phyloP scores from a whole-genome alignment of 2,113 vertebrate species.

The Aegotheles bennettii region DNA sequence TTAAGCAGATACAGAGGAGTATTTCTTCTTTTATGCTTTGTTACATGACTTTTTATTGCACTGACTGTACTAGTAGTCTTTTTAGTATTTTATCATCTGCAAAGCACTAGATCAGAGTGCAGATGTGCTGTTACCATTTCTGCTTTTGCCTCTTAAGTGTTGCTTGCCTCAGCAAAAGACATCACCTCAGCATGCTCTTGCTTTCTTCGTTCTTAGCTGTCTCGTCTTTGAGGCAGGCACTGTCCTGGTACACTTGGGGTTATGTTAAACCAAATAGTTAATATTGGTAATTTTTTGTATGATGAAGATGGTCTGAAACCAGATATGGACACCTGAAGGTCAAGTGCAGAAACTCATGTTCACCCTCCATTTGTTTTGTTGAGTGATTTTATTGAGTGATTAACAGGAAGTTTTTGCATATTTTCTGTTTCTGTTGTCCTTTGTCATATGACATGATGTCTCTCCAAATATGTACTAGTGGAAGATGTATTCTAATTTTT shows the following conservation, averaged over 20 bases:
- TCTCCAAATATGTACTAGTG: neutral
- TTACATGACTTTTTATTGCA: neutral
- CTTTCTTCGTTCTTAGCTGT: neutral
- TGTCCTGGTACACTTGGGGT: neutral
- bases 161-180: neutral
- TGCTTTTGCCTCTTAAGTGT: neutral
- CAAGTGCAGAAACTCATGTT: neutral
- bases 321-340: neutral
- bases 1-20: neutral
- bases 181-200: neutral
- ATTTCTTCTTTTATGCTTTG: neutral
- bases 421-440: neutral
- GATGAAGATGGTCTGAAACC: neutral
- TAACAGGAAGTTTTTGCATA: neutral
- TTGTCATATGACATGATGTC: neutral
- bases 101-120: neutral
- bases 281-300: neutral
- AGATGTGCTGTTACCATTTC: neutral
- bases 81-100: neutral
- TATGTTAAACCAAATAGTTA: neutral
- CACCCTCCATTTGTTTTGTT: neutral
- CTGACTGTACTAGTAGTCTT: neutral
- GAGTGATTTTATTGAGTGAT: neutral
- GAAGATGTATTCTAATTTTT: neutral
- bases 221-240: neutral